Evolutionary conservation across 2,797 vertebrate genomes (phyloP).

Genomic region (Phalanger gymnotis): DNA sequence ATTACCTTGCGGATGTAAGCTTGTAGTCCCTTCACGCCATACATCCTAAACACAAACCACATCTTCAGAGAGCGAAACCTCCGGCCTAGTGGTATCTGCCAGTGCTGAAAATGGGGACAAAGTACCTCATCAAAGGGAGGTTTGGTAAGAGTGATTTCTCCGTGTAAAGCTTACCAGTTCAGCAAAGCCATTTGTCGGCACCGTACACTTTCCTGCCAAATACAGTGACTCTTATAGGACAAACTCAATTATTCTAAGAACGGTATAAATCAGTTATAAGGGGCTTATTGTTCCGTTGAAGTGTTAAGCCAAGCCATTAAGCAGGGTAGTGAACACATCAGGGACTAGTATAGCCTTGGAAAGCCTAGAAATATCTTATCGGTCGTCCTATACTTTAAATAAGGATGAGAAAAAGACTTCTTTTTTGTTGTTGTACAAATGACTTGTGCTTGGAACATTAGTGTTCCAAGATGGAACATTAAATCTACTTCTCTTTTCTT

Average conservation of each 20-base stretch:
- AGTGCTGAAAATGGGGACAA: conserved; percentile 88
- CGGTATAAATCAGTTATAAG: neutral
- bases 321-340: neutral
- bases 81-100: conserved; percentile 97
- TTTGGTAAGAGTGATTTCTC: rapidly evolving
- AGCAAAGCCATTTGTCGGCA: neutral
- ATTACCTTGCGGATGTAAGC: conserved; percentile 95
- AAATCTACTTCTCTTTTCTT: neutral
- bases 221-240: neutral
- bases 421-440: neutral
- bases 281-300: neutral
- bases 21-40: conserved; percentile 93
- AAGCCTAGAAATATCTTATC: neutral
- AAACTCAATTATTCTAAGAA: neutral
- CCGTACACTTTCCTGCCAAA: neutral
- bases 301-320: neutral
- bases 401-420: neutral
- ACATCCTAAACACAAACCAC: conserved; percentile 97
- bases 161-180: neutral
- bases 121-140: neutral
- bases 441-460: neutral
- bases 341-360: neutral
- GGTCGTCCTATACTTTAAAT: neutral
- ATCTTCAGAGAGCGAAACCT: conserved; percentile 97
- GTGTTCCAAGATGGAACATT: neutral